Evolutionary conservation across 1,140 invertebrate species (phyloP), one percentile per base, ranked within the genome.

Genomic region (Drosophila saltans): DNA sequence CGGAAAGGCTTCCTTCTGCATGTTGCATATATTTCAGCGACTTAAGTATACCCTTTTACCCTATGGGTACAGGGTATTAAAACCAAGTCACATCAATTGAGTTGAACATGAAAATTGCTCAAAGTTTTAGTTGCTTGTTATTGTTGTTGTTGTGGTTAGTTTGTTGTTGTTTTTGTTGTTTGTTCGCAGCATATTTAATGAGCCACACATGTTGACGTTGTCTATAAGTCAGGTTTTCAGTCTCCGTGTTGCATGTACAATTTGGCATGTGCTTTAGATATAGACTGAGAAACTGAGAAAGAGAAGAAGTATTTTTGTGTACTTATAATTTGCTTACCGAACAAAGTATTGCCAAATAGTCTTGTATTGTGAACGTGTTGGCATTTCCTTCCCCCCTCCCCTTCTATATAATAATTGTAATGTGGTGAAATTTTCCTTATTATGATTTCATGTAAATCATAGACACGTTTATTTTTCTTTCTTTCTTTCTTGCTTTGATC

Each of bases 51-150:
- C 16, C 16, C 16, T 16, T 16, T 16, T 16, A 16, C 16, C 16
- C 16, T 16, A 16, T 16, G 16, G 16, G 16, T 16, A 16, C 16
- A 16, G 16, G 16, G 16, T 16, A 16, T 16, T 16, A 16, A 64
- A 62, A 62, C 55, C 68, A 45, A 63, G 68, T 83, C 69, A 69
- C 84, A 80, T 89, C 80, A 81, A 89, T 90, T 73, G 80, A 71
- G 75, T 81, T 83, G 71, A 85, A 81, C 85, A 89, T 89, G 84
- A 84, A 89, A 89, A 89, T 89, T 89, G 85, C 76, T 70, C 41
- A 73, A 69, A 83, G 73, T 83, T 78, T 66, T 24, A 48, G 56
- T 63, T 57, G 39, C 48, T 48, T 66, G 52, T 60, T 73, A 52
- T 61, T 7, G 48, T 45, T 62, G 28, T 59, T 66, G 63, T 74